A percentile compares a stretch with the other conserved stretches of the same genome.
These are phyloP conservation scores for Corapipo altera DNA, from an alignment of 2,113 vertebrate species.

Conservation along the genomic window DNA sequence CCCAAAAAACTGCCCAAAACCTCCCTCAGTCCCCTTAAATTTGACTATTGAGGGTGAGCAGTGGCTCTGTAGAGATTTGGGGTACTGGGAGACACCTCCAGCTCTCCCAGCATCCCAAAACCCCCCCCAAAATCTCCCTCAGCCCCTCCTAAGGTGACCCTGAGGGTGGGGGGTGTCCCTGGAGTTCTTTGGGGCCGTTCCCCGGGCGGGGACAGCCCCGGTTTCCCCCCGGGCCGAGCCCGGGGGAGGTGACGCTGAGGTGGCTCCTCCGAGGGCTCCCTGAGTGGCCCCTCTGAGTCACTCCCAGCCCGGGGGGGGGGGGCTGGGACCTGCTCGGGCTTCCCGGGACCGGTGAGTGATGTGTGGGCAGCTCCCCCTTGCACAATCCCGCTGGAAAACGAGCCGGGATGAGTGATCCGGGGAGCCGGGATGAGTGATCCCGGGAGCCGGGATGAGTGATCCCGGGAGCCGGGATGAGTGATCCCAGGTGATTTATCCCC, in stretches of 20 bases:
- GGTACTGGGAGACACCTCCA: no score
- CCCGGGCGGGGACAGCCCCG: not conserved
- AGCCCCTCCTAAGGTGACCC: no score
- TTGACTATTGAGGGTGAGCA: no score
- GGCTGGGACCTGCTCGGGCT: not conserved
- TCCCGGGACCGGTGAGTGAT: not conserved
- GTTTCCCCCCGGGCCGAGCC: no score
- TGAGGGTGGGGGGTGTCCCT: rapidly evolving
- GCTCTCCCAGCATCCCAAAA: no score
- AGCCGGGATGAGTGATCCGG: rapidly evolving
- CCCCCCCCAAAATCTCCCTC: no score
- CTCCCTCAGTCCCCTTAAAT: rapidly evolving
- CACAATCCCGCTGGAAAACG: not conserved
- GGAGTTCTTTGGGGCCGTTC: rapidly evolving
- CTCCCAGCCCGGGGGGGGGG: rapidly evolving
- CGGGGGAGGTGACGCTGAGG: not conserved
- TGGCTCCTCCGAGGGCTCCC: not conserved
- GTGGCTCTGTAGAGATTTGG: no score
- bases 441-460: no score
- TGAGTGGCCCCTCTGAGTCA: not conserved
- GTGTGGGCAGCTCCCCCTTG: not conserved
- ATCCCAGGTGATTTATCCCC: no score
- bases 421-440: no score
- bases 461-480: no score
- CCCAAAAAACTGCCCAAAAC: rapidly evolving